These are phyloP conservation scores for Labia minor DNA, from an alignment of 2,888 invertebrate species.

Conservation along the genomic window DNA sequence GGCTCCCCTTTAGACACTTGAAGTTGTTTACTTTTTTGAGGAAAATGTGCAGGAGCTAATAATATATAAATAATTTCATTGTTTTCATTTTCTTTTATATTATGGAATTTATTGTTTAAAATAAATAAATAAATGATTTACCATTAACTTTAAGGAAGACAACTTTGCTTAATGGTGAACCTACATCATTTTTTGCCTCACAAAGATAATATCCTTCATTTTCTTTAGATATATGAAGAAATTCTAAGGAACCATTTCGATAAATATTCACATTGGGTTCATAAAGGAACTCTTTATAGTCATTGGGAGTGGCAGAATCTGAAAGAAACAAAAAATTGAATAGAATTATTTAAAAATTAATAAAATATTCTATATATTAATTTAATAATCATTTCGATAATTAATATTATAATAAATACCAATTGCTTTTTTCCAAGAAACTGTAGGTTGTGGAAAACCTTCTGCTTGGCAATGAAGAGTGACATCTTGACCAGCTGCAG, in stretches of 20 bases:
- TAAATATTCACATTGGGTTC: slow-evolving; percentile 66
- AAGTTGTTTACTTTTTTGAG: slow-evolving; percentile 69
- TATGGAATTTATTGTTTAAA: not conserved
- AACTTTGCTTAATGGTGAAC: slow-evolving; percentile 83
- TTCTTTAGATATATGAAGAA: slow-evolving; percentile 71
- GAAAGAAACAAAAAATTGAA: slow-evolving; percentile 19
- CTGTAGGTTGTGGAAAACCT: slow-evolving; percentile 78
- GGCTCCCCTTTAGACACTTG: slow-evolving; percentile 73
- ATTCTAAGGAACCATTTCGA: slow-evolving; percentile 73
- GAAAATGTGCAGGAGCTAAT: slow-evolving; percentile 72
- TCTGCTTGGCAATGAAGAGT: slow-evolving; percentile 80
- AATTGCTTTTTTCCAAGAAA: slow-evolving; percentile 81
- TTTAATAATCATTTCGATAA: not conserved
- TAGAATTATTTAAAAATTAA: not conserved
- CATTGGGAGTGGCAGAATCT: slow-evolving; percentile 48
- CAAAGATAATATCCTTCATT: slow-evolving; percentile 86
- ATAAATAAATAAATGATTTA: slow-evolving; percentile 46
- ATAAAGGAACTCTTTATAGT: slow-evolving; percentile 72
- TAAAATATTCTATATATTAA: not conserved
- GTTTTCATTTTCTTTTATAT: too few species aligned
- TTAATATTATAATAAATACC: slow-evolving; percentile 49
- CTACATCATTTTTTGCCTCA: slow-evolving; percentile 86
- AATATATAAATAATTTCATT: not conserved
- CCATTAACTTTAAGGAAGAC: slow-evolving; percentile 82
- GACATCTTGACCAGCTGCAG: slow-evolving; percentile 72